Percentiles rank a stretch among this genome's conserved stretches.
Evolutionary conservation across 2,113 vertebrate genomes (phyloP).

Genomic region (Tricholaema leucomelas): DNA sequence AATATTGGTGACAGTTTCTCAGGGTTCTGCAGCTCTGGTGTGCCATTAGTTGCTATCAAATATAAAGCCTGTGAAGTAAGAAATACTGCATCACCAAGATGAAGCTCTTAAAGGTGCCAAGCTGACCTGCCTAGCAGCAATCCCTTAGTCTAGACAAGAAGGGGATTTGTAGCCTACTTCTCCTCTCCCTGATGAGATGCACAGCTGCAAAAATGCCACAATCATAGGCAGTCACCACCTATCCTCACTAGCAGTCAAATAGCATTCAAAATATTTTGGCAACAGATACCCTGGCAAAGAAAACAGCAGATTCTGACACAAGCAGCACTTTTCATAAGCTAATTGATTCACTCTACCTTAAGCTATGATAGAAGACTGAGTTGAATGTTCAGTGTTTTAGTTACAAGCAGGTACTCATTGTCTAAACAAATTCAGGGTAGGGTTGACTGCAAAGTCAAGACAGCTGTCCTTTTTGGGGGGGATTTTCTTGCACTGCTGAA

Average conservation of each 20-base stretch:
- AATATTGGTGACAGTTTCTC: conserved; percentile 96
- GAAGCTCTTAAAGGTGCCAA: not conserved
- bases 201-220: not conserved
- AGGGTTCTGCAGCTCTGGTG: conserved; percentile 96
- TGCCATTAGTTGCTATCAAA: conserved; percentile 98
- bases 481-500: not conserved
- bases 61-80: conserved; percentile 86
- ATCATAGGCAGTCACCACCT: not conserved
- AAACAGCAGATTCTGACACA: not conserved
- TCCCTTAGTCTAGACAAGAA: not conserved
- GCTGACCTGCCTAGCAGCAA: not conserved
- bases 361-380: not conserved
- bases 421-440: not conserved
- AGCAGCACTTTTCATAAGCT: not conserved
- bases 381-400: not conserved
- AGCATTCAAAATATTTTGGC: not conserved
- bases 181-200: not conserved
- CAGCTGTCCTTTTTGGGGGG: not conserved
- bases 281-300: not conserved
- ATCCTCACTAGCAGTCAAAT: not conserved
- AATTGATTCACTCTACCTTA: not conserved
- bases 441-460: not conserved
- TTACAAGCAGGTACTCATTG: not conserved
- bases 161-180: not conserved
- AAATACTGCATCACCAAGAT: not conserved